Evolutionary conservation across 2,113 vertebrate genomes (phyloP), one percentile per base, ranked within the genome.

Genomic region (Pangasianodon hypophthalmus): DNA sequence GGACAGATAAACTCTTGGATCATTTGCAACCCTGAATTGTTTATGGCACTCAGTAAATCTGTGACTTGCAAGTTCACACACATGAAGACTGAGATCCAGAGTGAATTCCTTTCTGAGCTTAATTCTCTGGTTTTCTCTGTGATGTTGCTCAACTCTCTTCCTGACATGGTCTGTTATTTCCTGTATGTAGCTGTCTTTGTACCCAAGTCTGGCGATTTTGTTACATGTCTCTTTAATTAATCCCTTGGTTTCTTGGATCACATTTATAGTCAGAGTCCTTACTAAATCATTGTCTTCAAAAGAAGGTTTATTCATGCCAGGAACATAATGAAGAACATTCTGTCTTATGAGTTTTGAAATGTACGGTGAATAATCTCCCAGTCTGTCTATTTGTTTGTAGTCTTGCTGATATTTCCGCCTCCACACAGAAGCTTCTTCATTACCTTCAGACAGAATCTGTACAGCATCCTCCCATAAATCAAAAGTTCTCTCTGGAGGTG

Each of bases 101-200:
- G 52, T 83, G 52, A 83, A 93, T 88, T 91, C 90, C 19, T 83
- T 92, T 41, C 71, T 92, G 2, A 93, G 52, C 1, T 16, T 29
- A 77, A 92, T 88, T 26, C 48, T 85, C 13, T 26, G 50, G 4
- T 87, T 54, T 7, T 90, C 71, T 10, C 85, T 50, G 58, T 90
- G 24, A 5, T 87, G 73, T 0, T 77, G 2, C 52, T 29, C 10
- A 0, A 91, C 7, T 9, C 88, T 88, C 14, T 54, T 13, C 37
- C 91, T 6, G 0, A 95, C 90, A 44, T 92, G 75, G 0, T 84
- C 41, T 2, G 95, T 54, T 46, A 96, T 95, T 92, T 95, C 94
- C 84, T 95, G 90, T 32, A 90, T 84, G 26, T 88, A 88, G 60
- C 60, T 86, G 71, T 41, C 8, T 29, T 80, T 90, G 62, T 92